A percentile compares a stretch with the other conserved stretches of the same genome.
phyloP scores from a whole-genome alignment of 2,113 vertebrate species.

The Oreocharis arfaki region DNA sequence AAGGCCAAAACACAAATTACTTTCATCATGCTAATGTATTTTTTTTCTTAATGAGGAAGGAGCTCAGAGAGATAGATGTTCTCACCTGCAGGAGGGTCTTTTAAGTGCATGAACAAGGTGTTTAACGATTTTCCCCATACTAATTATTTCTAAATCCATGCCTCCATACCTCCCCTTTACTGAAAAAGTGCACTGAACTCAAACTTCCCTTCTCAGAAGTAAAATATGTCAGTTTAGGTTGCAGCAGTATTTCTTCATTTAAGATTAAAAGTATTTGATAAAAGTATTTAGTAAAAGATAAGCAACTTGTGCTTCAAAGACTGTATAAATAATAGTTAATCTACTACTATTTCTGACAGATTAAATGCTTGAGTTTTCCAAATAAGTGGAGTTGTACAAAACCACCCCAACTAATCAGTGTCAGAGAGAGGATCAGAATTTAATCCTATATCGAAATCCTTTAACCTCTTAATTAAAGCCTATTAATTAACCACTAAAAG shows the following conservation, averaged over 20 bases:
- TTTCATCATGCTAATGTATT: neutral
- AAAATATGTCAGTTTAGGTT: neutral
- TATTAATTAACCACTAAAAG: conserved; percentile 9
- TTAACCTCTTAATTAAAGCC: conserved; percentile 1
- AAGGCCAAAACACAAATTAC: neutral
- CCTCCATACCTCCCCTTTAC: neutral
- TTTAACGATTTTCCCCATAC: neutral
- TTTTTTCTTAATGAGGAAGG: neutral
- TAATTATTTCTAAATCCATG: neutral
- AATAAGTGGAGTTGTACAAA: neutral
- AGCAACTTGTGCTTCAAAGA: neutral
- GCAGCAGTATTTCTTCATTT: neutral
- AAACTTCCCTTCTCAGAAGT: neutral
- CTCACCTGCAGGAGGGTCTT: neutral
- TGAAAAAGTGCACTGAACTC: neutral
- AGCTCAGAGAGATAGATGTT: neutral
- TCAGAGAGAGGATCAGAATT: neutral
- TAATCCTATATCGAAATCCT: neutral
- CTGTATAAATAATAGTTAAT: neutral
- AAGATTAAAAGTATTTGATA: neutral
- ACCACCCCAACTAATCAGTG: neutral
- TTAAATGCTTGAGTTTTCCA: neutral
- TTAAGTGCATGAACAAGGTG: neutral
- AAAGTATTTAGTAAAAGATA: neutral
- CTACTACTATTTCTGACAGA: neutral